Evolutionary conservation across 2,113 vertebrate genomes (phyloP).

Genomic region (Thamnophis sirtalis): DNA sequence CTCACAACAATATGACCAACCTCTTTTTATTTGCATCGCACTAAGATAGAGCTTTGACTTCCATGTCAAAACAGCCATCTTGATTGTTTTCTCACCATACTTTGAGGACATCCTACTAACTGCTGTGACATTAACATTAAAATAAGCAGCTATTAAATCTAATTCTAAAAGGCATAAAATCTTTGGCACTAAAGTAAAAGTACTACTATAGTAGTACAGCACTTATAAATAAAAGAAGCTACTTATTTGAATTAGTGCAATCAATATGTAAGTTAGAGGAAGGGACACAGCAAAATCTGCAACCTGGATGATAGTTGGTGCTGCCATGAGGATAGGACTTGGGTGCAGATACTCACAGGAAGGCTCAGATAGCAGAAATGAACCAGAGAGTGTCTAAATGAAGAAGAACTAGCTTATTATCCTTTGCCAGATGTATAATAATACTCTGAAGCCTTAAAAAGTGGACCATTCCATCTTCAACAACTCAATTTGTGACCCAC

Average conservation of each 20-base stretch:
- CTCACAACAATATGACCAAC: not conserved
- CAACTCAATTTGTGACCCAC: not conserved
- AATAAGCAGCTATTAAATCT: not conserved
- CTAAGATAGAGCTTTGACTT: not conserved
- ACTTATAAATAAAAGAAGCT: not conserved
- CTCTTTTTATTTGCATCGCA: not conserved
- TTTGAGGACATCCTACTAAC: not conserved
- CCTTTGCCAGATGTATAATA: not conserved
- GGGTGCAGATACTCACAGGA: not conserved
- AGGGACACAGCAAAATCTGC: not conserved
- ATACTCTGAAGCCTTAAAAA: not conserved
- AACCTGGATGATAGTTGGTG: not conserved
- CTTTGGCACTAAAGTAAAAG: not conserved
- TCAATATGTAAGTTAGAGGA: not conserved
- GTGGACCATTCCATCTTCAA: not conserved
- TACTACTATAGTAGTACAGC: not conserved
- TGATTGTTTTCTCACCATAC: not conserved
- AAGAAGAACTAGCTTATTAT: not conserved
- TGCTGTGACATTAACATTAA: not conserved
- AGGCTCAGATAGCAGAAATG: not conserved
- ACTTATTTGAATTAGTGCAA: not conserved
- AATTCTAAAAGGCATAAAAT: not conserved
- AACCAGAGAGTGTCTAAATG: not conserved
- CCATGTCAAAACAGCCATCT: not conserved
- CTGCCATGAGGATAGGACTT: not conserved